Percentiles rank a stretch among this genome's conserved stretches.
Evolutionary conservation across 2,113 vertebrate species (phyloP).

Genomic region (Dromaius novaehollandiae): DNA sequence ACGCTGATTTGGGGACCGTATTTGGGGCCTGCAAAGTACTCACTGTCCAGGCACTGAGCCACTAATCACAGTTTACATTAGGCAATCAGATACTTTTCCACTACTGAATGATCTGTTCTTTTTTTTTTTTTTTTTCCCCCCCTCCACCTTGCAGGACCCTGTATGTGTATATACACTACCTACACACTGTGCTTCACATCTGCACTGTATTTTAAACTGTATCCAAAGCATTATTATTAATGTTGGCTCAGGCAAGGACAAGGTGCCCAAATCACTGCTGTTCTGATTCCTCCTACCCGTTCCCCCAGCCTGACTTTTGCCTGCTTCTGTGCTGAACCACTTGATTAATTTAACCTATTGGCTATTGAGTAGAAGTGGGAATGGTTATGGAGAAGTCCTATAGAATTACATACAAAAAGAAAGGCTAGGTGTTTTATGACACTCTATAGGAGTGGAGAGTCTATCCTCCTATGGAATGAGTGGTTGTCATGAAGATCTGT

Average conservation of each 20-base stretch:
- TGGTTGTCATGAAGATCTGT: neutral
- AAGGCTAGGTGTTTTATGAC: neutral
- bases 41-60: constrained; percentile 30
- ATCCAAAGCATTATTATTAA: neutral
- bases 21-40: constrained; percentile 11
- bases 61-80: constrained; percentile 53
- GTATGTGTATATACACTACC: neutral
- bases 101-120: constrained; percentile 18
- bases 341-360: neutral
- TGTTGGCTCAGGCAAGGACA: neutral
- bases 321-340: neutral
- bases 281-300: neutral
- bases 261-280: neutral
- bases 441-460: neutral
- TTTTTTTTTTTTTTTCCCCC: neutral
- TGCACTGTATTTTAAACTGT: neutral
- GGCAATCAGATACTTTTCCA: constrained; percentile 48
- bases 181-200: neutral
- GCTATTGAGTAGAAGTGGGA: neutral
- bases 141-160: constrained; percentile 17
- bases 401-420: neutral
- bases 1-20: neutral
- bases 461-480: neutral
- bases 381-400: neutral
- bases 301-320: neutral